Conservation (phyloP, 92 coral and sea anemone genomes). For the Porites evermanni region DNA sequence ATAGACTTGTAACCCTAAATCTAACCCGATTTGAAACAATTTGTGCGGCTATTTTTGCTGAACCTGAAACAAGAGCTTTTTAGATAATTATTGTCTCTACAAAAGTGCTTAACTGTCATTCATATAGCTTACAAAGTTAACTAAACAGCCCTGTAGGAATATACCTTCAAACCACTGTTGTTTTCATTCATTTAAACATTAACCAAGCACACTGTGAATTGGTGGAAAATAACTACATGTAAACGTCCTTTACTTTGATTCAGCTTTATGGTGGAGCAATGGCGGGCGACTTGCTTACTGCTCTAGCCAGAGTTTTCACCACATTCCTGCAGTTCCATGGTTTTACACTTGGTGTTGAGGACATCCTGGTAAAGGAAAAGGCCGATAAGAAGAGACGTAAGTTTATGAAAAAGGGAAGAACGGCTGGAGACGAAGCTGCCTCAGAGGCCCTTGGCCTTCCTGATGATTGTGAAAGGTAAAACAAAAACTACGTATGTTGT, state of each 20-base stretch:
- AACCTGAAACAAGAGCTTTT: too few species aligned
- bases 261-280: constrained; percentile 95
- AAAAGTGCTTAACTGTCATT: too few species aligned
- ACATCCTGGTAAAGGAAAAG: constrained; percentile 78
- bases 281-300: constrained; percentile 84
- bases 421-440: constrained; percentile 84
- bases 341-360: constrained; percentile 94
- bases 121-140: too few species aligned
- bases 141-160: too few species aligned
- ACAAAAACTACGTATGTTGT: not conserved
- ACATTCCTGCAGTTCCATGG: constrained; percentile 90
- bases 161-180: too few species aligned
- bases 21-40: too few species aligned
- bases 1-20: too few species aligned
- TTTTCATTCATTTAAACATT: too few species aligned
- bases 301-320: constrained; percentile 94
- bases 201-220: too few species aligned
- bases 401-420: constrained; percentile 82
- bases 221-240: too few species aligned
- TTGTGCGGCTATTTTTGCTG: too few species aligned
- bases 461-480: constrained; percentile 81
- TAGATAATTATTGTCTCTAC: too few species aligned
- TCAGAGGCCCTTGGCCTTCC: constrained; percentile 78
- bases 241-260: not conserved
- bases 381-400: constrained; percentile 88